Evolutionary conservation across 92 coral and sea anemone genomes (phyloP), one percentile per base, ranked within the genome.

Genomic region (Zoanthus solanderi): DNA sequence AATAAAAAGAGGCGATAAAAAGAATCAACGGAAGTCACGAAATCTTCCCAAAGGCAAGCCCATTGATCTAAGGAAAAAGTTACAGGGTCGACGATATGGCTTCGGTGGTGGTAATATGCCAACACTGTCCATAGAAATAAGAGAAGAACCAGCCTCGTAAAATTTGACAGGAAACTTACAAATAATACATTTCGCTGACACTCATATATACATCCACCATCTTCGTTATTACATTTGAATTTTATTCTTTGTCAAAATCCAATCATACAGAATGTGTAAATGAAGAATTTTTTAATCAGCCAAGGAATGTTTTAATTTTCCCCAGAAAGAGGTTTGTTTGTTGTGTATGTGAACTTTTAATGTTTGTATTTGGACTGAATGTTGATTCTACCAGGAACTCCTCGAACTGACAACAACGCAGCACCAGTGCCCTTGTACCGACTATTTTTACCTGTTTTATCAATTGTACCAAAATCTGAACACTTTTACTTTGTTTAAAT

Each of bases 91-190:
- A 46, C 95, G 91, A 1, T 96, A 93, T 72, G 94, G 96, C 29
- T 97, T 97, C 89, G 89, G 94, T 90, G 83, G 84, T 42, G 84
- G 71, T 75, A 90, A 96, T 86, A 93, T 95, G 79, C 98, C 99
- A 2, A 95, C 95, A 7, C 74, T 97, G 32, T 97, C 99, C n/a
- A 95, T 95, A 75, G 99, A 97, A 53, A 91, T 97, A 76, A 87
- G 93, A 44, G 99, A 95, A 42, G 98, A 97, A 32, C 87, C 85
- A 8, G 85, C 85, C 14, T 81, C 85, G 13, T 81, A 73, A 81
- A 29, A 63, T 63, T 23, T 17, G 31, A 9, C 7, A 9, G 7
- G n/a, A 58, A 0, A 63, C 29, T 5, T 1, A 17, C 28, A 23
- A 63, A 13, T 58, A 58, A 63, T 4, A 5, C 2, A 23, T 63